Percentiles rank a stretch among this genome's conserved stretches.
These are phyloP conservation scores for Orthonychiurus folsomi DNA, from an alignment of 2,888 invertebrate species.

Conservation along the genomic window DNA sequence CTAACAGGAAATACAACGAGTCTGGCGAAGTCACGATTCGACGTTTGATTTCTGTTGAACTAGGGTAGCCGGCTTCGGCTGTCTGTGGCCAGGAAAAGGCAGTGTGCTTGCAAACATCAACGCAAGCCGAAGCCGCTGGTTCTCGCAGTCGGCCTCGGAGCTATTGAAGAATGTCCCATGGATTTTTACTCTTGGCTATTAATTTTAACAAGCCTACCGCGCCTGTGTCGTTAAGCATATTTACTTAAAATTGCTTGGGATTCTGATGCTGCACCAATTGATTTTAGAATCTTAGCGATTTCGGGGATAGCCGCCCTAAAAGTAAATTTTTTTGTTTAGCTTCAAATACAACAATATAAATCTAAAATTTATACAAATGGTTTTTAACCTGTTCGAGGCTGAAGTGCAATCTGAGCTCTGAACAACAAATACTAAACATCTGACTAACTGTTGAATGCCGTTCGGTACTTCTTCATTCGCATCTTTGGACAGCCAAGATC, in stretches of 20 bases:
- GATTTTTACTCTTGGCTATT: not conserved
- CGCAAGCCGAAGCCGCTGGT: too few relatives aligned
- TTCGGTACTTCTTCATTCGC: constrained; percentile 31
- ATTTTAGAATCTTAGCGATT: constrained; percentile 32
- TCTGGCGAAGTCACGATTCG: too few relatives aligned
- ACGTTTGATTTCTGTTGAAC: too few relatives aligned
- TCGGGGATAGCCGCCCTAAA: constrained; percentile 36
- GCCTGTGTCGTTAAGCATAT: constrained; percentile 27
- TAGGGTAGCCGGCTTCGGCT: too few relatives aligned
- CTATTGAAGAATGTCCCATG: too few relatives aligned
- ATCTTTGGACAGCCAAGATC: constrained; percentile 35
- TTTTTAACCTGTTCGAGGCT: constrained; percentile 31
- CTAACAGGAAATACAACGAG: too few relatives aligned
- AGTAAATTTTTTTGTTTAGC: too few relatives aligned
- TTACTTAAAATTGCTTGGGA: constrained; percentile 35
- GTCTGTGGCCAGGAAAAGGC: too few relatives aligned
- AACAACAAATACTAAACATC: constrained; percentile 35
- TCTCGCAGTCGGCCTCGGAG: too few relatives aligned
- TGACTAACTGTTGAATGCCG: constrained; percentile 35
- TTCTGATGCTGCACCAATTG: constrained; percentile 33
- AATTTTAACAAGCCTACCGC: not conserved
- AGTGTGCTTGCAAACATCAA: too few relatives aligned
- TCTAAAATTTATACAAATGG: not conserved
- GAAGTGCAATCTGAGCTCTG: constrained; percentile 35
- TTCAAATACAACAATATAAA: not conserved